Percentiles rank a stretch among this genome's conserved stretches.
These are phyloP conservation scores for Falco columbarius DNA, from an alignment of 2,797 vertebrate species.

Conservation along the genomic window DNA sequence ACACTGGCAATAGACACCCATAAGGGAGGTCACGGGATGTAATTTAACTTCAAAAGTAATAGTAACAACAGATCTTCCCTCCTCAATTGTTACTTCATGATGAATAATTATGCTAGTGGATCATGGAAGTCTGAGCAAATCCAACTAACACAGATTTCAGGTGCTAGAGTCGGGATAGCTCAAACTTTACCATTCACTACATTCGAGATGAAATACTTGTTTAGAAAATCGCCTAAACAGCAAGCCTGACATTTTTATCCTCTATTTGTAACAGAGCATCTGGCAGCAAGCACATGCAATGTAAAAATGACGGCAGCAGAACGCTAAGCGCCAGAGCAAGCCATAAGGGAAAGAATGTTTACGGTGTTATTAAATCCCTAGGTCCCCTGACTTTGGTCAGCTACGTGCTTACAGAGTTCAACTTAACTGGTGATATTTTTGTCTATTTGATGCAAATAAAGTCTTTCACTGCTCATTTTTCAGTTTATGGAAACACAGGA, in stretches of 20 bases:
- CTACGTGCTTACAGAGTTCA: neutral
- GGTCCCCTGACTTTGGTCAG: neutral
- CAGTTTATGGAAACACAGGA: neutral
- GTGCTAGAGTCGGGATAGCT: fast-evolving
- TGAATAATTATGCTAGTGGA: neutral
- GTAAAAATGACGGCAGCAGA: neutral
- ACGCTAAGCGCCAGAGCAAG: neutral
- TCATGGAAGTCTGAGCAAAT: neutral
- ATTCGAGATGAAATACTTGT: neutral
- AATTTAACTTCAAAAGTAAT: neutral
- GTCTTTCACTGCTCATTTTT: neutral
- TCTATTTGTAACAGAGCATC: neutral
- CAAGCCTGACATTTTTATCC: neutral
- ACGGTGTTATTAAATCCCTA: neutral
- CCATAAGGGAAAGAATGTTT: neutral
- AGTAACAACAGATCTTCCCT: neutral
- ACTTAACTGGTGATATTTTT: neutral
- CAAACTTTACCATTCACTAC: neutral
- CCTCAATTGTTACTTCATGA: neutral
- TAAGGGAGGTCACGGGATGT: neutral
- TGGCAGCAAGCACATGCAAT: neutral
- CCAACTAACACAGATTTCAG: neutral
- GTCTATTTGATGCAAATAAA: neutral
- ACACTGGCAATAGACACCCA: neutral
- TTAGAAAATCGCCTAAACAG: neutral